Evolutionary conservation across 2,113 vertebrate genomes (phyloP).

Genomic region (Promerops cafer): DNA sequence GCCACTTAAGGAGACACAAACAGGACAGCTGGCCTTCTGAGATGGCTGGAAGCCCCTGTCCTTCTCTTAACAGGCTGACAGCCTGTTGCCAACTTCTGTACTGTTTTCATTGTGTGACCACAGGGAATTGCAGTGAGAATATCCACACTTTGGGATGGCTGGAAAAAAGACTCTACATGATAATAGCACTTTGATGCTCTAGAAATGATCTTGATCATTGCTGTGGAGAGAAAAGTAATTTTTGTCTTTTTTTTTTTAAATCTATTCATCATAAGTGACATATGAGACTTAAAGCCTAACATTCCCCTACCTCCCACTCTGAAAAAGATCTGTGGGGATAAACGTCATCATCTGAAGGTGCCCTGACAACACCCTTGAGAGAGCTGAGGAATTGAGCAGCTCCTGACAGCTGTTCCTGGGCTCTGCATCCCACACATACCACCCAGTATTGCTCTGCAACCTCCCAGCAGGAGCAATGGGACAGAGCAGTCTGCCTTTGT

Average conservation of each 20-base stretch:
- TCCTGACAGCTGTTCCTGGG: background rate
- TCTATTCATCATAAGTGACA: background rate
- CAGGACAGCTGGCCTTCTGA: background rate
- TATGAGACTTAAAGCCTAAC: background rate
- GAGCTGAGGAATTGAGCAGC: background rate
- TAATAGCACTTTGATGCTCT: background rate
- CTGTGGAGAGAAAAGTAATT: background rate
- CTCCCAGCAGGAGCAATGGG: background rate
- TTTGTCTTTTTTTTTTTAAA: background rate
- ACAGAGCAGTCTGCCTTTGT: background rate
- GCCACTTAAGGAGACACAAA: background rate
- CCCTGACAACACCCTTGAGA: background rate
- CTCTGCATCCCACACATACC: background rate
- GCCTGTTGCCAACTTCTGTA: background rate
- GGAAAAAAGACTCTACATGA: background rate
- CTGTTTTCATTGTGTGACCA: fast-evolving
- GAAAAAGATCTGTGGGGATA: background rate
- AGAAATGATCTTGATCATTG: fast-evolving
- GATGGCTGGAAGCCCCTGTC: background rate
- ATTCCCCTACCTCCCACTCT: background rate
- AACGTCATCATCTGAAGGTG: background rate
- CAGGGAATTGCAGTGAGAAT: background rate
- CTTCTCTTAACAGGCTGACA: background rate
- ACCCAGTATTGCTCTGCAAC: fast-evolving
- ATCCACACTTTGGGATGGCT: background rate